A percentile compares a stretch with the other conserved stretches of the same genome.
Evolutionary conservation across 2,113 vertebrate genomes (phyloP).

Genomic region (Psephotus haematonotus): DNA sequence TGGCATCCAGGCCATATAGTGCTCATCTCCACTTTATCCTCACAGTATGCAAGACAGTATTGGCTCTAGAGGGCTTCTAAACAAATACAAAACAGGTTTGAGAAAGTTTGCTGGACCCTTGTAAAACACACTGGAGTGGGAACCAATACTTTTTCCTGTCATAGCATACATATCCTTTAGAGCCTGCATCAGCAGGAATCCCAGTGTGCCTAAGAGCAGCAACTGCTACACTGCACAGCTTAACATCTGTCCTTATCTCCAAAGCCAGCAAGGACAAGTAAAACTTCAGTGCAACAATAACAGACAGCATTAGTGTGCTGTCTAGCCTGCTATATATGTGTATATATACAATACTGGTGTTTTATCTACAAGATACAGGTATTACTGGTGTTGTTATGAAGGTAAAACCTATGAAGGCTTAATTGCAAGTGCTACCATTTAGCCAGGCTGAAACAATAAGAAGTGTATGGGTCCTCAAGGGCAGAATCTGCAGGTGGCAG

Average conservation of each 20-base stretch:
- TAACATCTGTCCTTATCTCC: not conserved
- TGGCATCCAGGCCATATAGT: not conserved
- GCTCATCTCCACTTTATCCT: not conserved
- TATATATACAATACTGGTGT: not conserved
- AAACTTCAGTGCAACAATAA: not conserved
- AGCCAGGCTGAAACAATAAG: not conserved
- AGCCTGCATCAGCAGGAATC: not conserved
- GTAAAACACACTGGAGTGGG: not conserved
- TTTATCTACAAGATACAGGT: not conserved
- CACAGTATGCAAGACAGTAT: not conserved
- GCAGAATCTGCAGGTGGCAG: not conserved
- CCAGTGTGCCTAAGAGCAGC: not conserved
- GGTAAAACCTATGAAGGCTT: not conserved
- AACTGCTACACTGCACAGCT: not conserved
- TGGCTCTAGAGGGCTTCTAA: not conserved
- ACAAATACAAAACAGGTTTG: not conserved
- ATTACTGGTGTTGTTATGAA: not conserved
- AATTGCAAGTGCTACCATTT: not conserved
- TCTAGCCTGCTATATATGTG: not conserved
- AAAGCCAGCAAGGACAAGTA: not conserved
- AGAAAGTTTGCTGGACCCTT: not conserved
- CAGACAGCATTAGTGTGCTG: not conserved
- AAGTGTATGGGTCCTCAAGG: not conserved
- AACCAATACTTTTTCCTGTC: not conserved
- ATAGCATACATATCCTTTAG: not conserved